Conservation (phyloP, 2,888 invertebrate genomes). For the Sarcophaga rosellei region DNA sequence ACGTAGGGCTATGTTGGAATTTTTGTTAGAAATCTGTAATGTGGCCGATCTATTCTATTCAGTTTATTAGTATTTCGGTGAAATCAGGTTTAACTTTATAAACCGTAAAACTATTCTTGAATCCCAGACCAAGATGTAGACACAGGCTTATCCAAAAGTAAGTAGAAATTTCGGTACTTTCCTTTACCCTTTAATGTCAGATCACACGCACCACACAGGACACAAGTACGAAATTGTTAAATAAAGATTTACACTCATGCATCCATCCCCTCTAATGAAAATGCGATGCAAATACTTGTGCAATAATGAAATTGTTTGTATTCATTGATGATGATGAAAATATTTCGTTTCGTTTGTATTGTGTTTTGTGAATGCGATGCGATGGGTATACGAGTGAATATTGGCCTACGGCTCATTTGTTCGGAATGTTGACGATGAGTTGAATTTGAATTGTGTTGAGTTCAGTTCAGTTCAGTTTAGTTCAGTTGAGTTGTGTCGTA, state of each 20-base stretch:
- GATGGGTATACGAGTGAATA: neutral
- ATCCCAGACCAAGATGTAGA: too few relatives aligned
- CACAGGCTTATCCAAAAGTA: too few relatives aligned
- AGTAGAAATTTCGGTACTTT: too few relatives aligned
- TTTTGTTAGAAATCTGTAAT: too few relatives aligned
- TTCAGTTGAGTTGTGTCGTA: conserved; percentile 33
- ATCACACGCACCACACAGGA: too few relatives aligned
- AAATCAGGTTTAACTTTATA: too few relatives aligned
- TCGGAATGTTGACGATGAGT: conserved; percentile 58
- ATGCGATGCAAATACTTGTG: conserved; percentile 30
- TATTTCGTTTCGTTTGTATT: conserved; percentile 46
- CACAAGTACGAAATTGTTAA: too few relatives aligned
- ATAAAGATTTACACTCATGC: neutral
- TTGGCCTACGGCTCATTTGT: conserved; percentile 66
- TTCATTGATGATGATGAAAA: conserved; percentile 65
- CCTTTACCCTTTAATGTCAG: too few relatives aligned
- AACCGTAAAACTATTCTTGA: too few relatives aligned
- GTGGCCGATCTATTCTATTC: too few relatives aligned
- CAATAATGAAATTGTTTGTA: conserved; percentile 64
- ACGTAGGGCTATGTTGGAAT: too few relatives aligned
- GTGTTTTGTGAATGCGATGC: conserved; percentile 52
- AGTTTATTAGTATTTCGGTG: too few relatives aligned
- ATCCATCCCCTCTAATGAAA: neutral
- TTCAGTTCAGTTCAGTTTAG: conserved; percentile 38
- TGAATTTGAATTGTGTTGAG: conserved; percentile 35